A percentile compares a stretch with the other conserved stretches of the same genome.
These are phyloP conservation scores for Rhinolophus sinicus DNA, from an alignment of 2,113 vertebrate species.

Conservation along the genomic window DNA sequence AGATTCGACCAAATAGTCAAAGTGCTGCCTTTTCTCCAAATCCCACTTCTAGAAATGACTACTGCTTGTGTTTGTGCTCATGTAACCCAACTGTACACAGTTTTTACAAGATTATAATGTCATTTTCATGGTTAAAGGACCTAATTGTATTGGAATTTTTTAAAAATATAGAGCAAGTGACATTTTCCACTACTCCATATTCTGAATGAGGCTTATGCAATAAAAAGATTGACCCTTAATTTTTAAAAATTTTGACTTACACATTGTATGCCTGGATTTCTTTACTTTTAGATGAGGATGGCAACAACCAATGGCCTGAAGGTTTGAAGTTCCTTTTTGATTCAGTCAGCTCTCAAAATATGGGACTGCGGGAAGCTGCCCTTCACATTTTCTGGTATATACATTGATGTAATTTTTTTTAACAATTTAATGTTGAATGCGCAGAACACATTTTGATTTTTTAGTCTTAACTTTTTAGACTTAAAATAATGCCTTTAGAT, in stretches of 20 bases:
- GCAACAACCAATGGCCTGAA: constrained; percentile 99
- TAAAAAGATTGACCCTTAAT: neutral
- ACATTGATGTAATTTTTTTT: neutral
- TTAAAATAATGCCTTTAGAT: neutral
- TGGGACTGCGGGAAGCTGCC: constrained; percentile 95
- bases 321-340: constrained; percentile 98
- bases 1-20: neutral
- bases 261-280: constrained; percentile 10
- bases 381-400: constrained; percentile 98
- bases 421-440: neutral
- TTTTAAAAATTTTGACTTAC: neutral
- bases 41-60: neutral
- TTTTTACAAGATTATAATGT: neutral
- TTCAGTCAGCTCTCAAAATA: constrained; percentile 95
- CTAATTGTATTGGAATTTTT: neutral
- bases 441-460: neutral
- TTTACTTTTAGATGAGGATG: constrained; percentile 92
- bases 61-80: neutral
- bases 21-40: neutral
- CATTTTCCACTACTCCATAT: neutral
- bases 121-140: neutral
- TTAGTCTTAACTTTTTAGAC: constrained; percentile 3
- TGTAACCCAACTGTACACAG: neutral
- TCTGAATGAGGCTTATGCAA: constrained; percentile 1
- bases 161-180: neutral